phyloP scores from a whole-genome alignment of 2,797 vertebrate genomes.

The Poecilia picta region DNA sequence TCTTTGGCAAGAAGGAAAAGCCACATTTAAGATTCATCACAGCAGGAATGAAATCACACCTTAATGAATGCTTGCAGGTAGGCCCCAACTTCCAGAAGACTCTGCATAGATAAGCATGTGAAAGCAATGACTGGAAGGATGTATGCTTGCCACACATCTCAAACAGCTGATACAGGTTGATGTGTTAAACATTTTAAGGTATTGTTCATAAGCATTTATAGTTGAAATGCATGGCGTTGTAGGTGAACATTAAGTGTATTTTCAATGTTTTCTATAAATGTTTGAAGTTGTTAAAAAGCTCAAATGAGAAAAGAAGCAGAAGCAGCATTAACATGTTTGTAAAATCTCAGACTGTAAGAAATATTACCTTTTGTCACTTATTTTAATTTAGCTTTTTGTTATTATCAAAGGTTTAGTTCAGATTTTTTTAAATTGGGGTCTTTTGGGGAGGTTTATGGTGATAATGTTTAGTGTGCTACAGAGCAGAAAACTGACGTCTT shows the following conservation, averaged over 20 bases:
- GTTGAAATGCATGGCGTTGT: not conserved
- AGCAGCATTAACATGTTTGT: not conserved
- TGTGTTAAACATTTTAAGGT: not conserved
- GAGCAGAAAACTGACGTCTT: too few species aligned
- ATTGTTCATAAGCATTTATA: slow-evolving; percentile 15
- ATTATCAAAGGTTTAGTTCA: not conserved
- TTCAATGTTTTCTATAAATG: not conserved
- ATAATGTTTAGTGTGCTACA: too few species aligned
- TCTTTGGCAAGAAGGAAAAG: not conserved
- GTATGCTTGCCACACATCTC: not conserved
- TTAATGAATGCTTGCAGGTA: not conserved
- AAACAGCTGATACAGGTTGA: not conserved
- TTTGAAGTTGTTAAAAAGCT: not conserved
- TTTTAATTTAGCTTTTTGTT: not conserved
- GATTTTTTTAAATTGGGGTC: not conserved
- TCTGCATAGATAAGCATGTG: not conserved
- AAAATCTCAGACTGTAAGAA: not conserved
- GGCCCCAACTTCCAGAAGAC: not conserved
- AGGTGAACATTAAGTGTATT: slow-evolving; percentile 1
- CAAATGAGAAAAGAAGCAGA: not conserved
- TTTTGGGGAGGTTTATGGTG: not conserved
- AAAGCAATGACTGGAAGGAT: not conserved
- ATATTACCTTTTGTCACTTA: not conserved
- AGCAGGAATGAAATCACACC: not conserved
- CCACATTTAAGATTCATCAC: not conserved